Conservation (phyloP, 1,140 invertebrate genomes). For the Xylocopa sonorina region DNA sequence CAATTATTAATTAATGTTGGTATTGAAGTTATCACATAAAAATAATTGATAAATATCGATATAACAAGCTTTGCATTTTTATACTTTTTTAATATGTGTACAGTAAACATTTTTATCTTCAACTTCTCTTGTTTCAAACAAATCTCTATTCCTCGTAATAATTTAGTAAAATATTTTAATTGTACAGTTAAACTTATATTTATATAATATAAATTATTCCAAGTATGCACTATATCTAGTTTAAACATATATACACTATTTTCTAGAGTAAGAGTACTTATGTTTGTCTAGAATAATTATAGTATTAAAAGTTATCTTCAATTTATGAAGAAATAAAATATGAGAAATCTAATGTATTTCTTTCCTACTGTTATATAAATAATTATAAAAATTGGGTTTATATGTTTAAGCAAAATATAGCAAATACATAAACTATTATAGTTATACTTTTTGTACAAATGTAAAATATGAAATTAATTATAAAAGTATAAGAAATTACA, state of each 20-base stretch:
- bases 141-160: neutral
- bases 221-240: neutral
- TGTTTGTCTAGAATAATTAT: too few species aligned
- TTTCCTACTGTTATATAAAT: too few species aligned
- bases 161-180: neutral
- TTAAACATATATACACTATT: neutral
- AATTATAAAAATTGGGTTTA: neutral
- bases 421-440: neutral
- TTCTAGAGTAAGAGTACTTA: too few species aligned
- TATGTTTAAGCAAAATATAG: neutral
- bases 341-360: too few species aligned
- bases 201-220: conserved; percentile 1
- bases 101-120: conserved; percentile 4
- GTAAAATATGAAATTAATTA: conserved; percentile 20
- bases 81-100: conserved; percentile 31
- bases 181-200: conserved; percentile 3
- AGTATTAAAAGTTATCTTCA: too few species aligned
- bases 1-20: neutral
- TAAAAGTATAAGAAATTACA: conserved; percentile 30
- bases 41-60: neutral
- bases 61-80: conserved; percentile 35
- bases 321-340: too few species aligned
- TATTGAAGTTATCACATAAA: neutral
- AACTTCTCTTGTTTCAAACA: neutral
- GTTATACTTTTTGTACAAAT: conserved; percentile 27